Percentiles rank a stretch among this genome's conserved stretches.
phyloP scores from a whole-genome alignment of 1,140 invertebrate species.

The Drosophila seguyi region DNA sequence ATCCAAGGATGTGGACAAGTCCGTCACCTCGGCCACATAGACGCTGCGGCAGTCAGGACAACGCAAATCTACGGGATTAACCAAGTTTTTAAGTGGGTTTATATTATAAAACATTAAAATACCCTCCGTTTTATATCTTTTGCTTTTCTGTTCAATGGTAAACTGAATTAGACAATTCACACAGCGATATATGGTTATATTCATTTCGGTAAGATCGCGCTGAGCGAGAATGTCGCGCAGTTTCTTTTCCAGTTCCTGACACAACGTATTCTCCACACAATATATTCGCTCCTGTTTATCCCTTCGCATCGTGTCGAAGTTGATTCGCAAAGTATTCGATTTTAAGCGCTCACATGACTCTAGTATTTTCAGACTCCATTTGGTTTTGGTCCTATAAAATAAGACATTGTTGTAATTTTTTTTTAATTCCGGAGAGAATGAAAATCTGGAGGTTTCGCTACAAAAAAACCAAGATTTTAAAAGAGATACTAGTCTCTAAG shows the following conservation, averaged over 20 bases:
- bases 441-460: too few species aligned
- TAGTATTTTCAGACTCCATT: constrained; percentile 87
- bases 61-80: constrained; percentile 65
- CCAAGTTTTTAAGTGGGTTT: background rate
- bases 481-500: background rate
- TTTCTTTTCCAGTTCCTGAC: constrained; percentile 87
- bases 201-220: constrained; percentile 86
- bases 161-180: constrained; percentile 88
- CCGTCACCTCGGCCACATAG: constrained; percentile 86
- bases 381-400: constrained; percentile 85
- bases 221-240: constrained; percentile 86
- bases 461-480: background rate
- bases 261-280: constrained; percentile 86
- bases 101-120: background rate
- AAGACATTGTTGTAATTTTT: background rate
- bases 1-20: constrained; percentile 59
- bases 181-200: constrained; percentile 87
- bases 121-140: constrained; percentile 39
- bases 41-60: constrained; percentile 88
- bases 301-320: constrained; percentile 87
- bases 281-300: constrained; percentile 87
- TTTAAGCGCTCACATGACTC: constrained; percentile 86
- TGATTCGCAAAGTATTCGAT: constrained; percentile 87
- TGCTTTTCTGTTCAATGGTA: constrained; percentile 85
- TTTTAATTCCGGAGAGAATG: too few species aligned